Evolutionary conservation across 2,113 vertebrate genomes (phyloP), one percentile per base, ranked within the genome.

Genomic region (Pelecanoides urinatrix): DNA sequence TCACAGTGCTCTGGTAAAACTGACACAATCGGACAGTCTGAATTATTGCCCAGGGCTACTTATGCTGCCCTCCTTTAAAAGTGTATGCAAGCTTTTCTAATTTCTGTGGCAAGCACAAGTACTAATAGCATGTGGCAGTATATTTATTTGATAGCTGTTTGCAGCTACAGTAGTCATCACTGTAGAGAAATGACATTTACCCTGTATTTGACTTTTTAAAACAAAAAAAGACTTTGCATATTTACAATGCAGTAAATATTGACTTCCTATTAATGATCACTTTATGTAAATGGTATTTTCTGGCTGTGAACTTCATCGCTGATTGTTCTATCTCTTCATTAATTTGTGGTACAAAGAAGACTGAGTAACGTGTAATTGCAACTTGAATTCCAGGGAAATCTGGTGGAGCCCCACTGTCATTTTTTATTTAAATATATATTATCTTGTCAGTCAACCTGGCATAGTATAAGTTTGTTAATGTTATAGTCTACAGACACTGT

Each of bases 1-100:
- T 30, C 88, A 88, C 7, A 4, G 42, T 66, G 42, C 17, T 87
- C 58, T 53, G 42, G 58, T 58, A 86, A 83, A 97, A 95, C 55
- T 92, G 80, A 82, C 93, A 88, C 0, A 36, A 88, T 49, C 6
- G 14, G 89, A 68, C 74, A 88, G 88, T 76, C 80, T 91, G 84
- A 95, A 93, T 91, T 92, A 95, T 81, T 94, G 95, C 94, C 90
- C 59, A 80, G 74, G 73, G 94, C 84, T 79, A 92, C 84, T 95
- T 91, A 72, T 10, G 63, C 62, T 90, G 95, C 71, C 87, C 77
- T 90, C 84, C 71, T 97, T 96, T 82, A 76, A 52, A 73, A 22
- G 13, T 95, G 42, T 73, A 66, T 76, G 70, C 36, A 95, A 87
- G 91, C 70, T 91, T 92, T 95, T 91, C 53, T 94, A 91, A 96